Evolutionary conservation across 2,797 vertebrate genomes (phyloP).

Genomic region (Emydoidea blandingii): DNA sequence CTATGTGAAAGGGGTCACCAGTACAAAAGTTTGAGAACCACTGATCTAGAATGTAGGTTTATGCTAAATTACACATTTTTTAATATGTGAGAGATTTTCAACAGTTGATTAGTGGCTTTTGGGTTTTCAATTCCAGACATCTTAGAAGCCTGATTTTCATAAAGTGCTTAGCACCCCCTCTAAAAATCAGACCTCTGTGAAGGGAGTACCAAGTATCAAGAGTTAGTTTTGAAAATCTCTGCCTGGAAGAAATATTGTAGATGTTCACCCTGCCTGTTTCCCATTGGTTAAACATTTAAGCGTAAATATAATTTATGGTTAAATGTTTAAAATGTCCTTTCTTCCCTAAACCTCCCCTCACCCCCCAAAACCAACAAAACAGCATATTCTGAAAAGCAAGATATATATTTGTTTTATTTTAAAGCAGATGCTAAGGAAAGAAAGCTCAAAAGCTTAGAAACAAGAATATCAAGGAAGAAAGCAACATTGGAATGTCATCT

Average conservation of each 20-base stretch:
- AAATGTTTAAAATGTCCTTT: not conserved
- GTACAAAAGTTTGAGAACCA: too few species aligned
- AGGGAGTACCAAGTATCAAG: not conserved
- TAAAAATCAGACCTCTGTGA: not conserved
- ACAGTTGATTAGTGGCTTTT: not conserved
- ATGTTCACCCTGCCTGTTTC: not conserved
- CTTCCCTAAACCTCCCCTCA: not conserved
- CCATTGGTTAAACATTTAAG: rapidly evolving
- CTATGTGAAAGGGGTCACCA: too few species aligned
- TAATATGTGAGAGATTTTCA: not conserved
- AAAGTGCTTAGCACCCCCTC: not conserved
- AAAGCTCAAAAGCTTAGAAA: not conserved
- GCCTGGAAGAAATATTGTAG: not conserved
- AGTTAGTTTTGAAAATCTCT: not conserved
- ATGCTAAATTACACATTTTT: not conserved
- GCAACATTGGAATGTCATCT: not conserved
- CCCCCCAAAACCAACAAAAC: not conserved
- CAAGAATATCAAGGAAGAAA: not conserved
- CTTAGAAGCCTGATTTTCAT: not conserved
- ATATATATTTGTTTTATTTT: not conserved
- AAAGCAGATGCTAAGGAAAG: not conserved
- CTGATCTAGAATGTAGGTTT: not conserved
- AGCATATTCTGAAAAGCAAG: not conserved
- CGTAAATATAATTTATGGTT: not conserved
- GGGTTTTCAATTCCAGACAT: not conserved